Percentiles rank a stretch among this genome's conserved stretches.
Conservation (phyloP, 2,113 vertebrate genomes). For the Myotis yumanensis region DNA sequence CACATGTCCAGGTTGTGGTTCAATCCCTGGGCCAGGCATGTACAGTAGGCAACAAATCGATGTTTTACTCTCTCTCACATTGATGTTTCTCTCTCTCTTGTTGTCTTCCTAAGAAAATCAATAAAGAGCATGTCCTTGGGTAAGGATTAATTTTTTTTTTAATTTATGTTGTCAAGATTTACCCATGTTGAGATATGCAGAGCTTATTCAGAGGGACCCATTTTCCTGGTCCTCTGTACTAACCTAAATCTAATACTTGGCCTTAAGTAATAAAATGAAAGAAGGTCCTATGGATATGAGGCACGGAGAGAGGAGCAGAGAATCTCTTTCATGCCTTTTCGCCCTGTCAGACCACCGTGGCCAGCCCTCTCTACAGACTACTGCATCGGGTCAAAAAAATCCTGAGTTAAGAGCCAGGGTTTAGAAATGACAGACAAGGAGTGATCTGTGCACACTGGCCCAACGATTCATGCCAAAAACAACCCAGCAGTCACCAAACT, state of each 20-base stretch:
- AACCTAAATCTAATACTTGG: neutral
- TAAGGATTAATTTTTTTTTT: neutral
- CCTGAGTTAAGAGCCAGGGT: neutral
- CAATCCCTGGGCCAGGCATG: too few species aligned
- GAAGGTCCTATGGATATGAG: neutral
- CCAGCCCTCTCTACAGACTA: neutral
- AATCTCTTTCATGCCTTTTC: neutral
- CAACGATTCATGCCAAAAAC: neutral
- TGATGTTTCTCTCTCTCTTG: too few species aligned
- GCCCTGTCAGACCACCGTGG: too few species aligned
- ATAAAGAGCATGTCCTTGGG: too few species aligned
- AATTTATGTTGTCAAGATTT: neutral
- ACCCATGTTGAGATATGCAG: neutral
- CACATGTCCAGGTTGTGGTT: too few species aligned
- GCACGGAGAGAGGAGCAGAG: neutral
- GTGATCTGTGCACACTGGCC: too few species aligned
- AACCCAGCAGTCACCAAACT: neutral
- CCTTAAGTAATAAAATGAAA: slow-evolving; percentile 10
- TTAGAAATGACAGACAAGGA: neutral
- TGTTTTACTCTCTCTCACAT: too few species aligned
- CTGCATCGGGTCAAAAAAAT: neutral
- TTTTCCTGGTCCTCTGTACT: neutral
- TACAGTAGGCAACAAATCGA: too few species aligned
- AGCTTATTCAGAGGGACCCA: neutral
- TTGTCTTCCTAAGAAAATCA: too few species aligned